Conservation (phyloP, 2,113 vertebrate species). For the Sturnira hondurensis region DNA sequence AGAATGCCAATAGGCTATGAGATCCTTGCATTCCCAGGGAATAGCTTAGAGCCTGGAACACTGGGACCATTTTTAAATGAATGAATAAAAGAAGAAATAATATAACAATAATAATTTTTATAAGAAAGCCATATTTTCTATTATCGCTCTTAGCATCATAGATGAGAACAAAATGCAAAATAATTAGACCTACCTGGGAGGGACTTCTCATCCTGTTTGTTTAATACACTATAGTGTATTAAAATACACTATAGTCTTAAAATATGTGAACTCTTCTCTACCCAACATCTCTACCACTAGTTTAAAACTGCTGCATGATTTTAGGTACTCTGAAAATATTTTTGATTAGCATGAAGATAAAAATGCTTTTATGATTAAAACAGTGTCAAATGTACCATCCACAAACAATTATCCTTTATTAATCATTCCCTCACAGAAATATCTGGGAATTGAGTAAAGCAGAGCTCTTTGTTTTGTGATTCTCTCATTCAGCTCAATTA, state of each 20-base stretch:
- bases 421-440: not conserved
- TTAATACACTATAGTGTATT: not conserved
- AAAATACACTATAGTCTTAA: not conserved
- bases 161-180: not conserved
- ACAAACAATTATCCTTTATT: not conserved
- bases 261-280: not conserved
- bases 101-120: not conserved
- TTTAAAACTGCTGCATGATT: not conserved
- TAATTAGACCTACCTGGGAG: not conserved
- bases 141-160: not conserved
- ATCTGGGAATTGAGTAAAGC: not conserved
- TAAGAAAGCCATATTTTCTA: not conserved
- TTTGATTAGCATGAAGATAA: not conserved
- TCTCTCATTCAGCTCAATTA: constrained; percentile 36
- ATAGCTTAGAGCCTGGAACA: not conserved
- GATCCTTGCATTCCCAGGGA: not conserved
- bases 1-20: not conserved
- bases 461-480: not conserved
- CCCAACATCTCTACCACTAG: not conserved
- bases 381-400: not conserved
- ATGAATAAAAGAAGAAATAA: not conserved
- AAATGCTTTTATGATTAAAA: not conserved
- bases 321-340: not conserved
- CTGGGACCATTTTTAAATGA: not conserved
- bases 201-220: not conserved